These are phyloP conservation scores for Chauna torquata DNA, from an alignment of 2,113 vertebrate species.

Conservation along the genomic window DNA sequence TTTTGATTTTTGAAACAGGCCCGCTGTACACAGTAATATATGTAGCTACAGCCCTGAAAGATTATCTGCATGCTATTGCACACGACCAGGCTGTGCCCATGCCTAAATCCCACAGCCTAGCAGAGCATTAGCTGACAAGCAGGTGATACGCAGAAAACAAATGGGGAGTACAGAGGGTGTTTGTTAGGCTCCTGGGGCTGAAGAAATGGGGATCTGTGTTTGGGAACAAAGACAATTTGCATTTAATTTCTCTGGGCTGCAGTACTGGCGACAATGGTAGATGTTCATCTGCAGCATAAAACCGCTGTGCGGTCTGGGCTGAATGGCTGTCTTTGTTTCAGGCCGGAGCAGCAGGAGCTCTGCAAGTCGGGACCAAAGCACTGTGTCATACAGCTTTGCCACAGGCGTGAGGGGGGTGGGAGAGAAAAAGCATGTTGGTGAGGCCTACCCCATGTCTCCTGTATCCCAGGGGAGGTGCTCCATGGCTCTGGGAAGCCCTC, in stretches of 20 bases:
- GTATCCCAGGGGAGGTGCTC: not conserved
- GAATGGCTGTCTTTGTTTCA: slow-evolving; percentile 13
- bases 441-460: not conserved
- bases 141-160: slow-evolving; percentile 12
- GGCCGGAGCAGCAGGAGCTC: not conserved
- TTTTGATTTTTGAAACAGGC: not conserved
- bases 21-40: not conserved
- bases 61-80: not conserved
- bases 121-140: not conserved
- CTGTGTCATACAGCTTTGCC: rapidly evolving
- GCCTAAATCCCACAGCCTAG: not conserved
- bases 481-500: not conserved
- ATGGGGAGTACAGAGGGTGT: not conserved
- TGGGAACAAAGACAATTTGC: not conserved
- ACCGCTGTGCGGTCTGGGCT: rapidly evolving
- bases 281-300: slow-evolving; percentile 6
- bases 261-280: slow-evolving; percentile 6
- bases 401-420: rapidly evolving
- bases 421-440: not conserved
- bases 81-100: not conserved
- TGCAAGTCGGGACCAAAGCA: not conserved
- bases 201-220: slow-evolving; percentile 34
- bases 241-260: slow-evolving; percentile 40
- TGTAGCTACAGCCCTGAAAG: not conserved
- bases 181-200: slow-evolving; percentile 23